Evolutionary conservation across 2,888 invertebrate genomes (phyloP), one percentile per base, ranked within the genome.

Genomic region (Erebia epiphron): DNA sequence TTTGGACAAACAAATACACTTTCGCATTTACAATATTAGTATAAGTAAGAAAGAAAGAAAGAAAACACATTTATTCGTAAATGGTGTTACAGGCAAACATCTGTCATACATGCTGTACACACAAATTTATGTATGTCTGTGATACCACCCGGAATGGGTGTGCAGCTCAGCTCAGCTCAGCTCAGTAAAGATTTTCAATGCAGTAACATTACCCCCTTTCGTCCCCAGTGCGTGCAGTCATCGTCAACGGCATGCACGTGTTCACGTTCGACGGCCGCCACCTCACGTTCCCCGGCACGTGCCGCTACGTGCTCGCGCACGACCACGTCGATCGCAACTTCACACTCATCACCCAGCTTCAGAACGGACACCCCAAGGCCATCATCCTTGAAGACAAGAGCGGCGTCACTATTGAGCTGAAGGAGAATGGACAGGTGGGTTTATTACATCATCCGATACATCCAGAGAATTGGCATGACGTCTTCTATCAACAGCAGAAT

Each of bases 321-420:
- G 98, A 99, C 87, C 96, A 96, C 80, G 95, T 96, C 16, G 96
- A 98, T 85, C 95, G 97, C 73, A 97, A 98, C 94, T 98, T 99
- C 94, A 96, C 97, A 0, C 94, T 98, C 9, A 92, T 96, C 67
- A 95, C 96, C 13, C 96, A 96, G 79, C 95, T 97, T 68, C 93
- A 94, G 56, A 95, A 95, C 75, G 96, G 96, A n/a, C 93, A 94
- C 63, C 91, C 97, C 21, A 94, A 95, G 78, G 94, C 96, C 1
- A 87, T 98, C 49, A 94, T 95, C 7, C 81, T 97, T n/a, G 94
- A 95, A 14, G 96, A 97, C 83, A 95, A 95, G 77, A 93, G 94
- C 52, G 96, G 96, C 61, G 89, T 92, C 67, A 92, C 95, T 56
- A 87, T 96, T 58, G 96, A 96, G 79, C 85, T 97, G 0, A 94